Evolutionary conservation across 2,113 vertebrate genomes (phyloP), one percentile per base, ranked within the genome.

Genomic region (Suncus etruscus): DNA sequence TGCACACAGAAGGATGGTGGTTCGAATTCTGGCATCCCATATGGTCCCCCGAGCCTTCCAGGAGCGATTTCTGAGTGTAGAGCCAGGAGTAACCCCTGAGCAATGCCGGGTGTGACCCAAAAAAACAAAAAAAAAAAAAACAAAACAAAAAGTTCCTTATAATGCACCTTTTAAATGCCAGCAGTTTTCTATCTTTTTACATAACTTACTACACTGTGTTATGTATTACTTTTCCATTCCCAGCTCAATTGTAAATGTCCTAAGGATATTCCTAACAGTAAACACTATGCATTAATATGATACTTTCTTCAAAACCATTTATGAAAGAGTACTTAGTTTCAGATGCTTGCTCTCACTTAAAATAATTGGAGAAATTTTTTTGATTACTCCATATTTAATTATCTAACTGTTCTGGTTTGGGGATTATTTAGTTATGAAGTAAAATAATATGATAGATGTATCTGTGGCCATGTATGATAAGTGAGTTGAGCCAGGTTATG

Each of bases 241-340:
- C 25, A 50, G 48, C 6, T 89, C 47, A 32, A 18, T 58, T 63
- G 20, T 75, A 68, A 72, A 6, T 15, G 76, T 29, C 31, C 68
- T 51, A 32, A 70, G 15, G 25, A 24, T 47, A 68, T 88, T 87
- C 58, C 54, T 74, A 48, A n/a, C 22, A 24, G 16, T 82, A 86
- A 88, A 68, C 66, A 58, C 25, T 9, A 16, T 69, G 6, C 29
- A 39, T 91, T 75, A 73, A 69, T 79, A 32, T 39, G 48, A 29
- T 75, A 63, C 11, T 8, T 63, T 87, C 68, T 85, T 84, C 5
- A 32, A 89, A 91, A 73, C 86, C 39, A 9, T 87, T 94, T 83
- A 81, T 54, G 88, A 73, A 83, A 39, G 47, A 90, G 65, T 68
- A 89, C 83, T 68, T 84, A 16, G 7, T 77, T 82, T 27, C 73